Percentiles rank a stretch among this genome's conserved stretches.
Evolutionary conservation across 1,140 invertebrate genomes (phyloP).

Genomic region (Drosophila mauritiana): DNA sequence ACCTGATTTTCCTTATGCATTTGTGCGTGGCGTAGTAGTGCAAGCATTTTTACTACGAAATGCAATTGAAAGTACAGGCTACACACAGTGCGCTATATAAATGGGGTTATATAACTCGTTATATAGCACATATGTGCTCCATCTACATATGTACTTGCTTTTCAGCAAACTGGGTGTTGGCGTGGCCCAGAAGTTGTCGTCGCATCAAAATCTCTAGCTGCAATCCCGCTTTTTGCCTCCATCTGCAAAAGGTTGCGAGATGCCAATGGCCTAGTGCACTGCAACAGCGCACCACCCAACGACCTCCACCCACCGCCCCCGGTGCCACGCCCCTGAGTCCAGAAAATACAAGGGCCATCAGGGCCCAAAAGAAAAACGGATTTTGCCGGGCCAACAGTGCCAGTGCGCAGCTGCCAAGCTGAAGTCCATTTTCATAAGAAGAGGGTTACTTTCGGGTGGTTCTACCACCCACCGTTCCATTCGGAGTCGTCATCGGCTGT

Average conservation of each 20-base stretch:
- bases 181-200: conserved; percentile 47
- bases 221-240: conserved; percentile 47
- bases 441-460: background rate
- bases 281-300: conserved; percentile 10
- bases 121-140: background rate
- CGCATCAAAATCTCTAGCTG: conserved; percentile 53
- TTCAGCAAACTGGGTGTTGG: conserved; percentile 46
- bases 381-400: conserved; percentile 53
- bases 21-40: conserved; percentile 4
- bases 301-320: conserved; percentile 12
- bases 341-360: conserved; percentile 8
- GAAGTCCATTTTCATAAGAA: conserved; percentile 46
- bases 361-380: conserved; percentile 11
- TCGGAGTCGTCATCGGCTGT: conserved; percentile 48
- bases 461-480: conserved; percentile 35
- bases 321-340: conserved; percentile 51
- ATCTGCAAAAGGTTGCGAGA: conserved; percentile 62
- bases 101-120: conserved; percentile 27
- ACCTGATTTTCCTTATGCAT: conserved; percentile 12
- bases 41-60: conserved; percentile 54
- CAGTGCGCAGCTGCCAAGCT: conserved; percentile 51
- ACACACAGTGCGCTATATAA: conserved; percentile 42
- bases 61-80: conserved; percentile 62
- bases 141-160: conserved; percentile 21
- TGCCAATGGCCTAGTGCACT: conserved; percentile 82